These are phyloP conservation scores for Oxygymnocypris stewartii DNA, from an alignment of 2,113 vertebrate genomes.

Conservation along the genomic window DNA sequence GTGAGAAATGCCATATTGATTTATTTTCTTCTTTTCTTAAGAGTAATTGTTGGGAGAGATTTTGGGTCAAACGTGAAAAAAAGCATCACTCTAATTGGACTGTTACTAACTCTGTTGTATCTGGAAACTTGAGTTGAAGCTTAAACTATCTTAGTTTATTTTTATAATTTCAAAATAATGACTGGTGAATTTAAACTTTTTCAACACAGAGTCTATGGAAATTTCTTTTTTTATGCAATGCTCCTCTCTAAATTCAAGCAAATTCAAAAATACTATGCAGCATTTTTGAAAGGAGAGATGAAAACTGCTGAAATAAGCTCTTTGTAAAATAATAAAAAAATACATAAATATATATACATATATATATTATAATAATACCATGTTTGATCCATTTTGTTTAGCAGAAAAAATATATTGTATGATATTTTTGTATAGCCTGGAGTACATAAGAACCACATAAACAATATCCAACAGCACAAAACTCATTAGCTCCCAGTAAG, in stretches of 20 bases:
- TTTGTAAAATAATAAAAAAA: not conserved
- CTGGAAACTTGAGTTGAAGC: not conserved
- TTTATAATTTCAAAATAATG: not conserved
- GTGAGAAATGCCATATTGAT: not conserved
- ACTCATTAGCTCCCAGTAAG: slow-evolving; percentile 1
- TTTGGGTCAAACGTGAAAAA: not conserved
- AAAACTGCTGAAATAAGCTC: not conserved
- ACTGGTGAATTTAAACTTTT: not conserved
- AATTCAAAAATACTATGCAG: not conserved
- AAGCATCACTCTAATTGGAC: not conserved
- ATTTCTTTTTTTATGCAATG: not conserved
- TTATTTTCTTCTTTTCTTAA: not conserved
- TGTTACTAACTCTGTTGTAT: not conserved
- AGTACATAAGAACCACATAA: not conserved
- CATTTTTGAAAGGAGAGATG: not conserved
- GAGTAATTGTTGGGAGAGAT: not conserved
- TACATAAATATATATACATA: no score
- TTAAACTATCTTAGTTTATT: not conserved
- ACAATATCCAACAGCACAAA: slow-evolving; percentile 9
- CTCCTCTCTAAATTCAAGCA: not conserved
- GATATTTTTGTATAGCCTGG: not conserved
- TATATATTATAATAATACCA: no score
- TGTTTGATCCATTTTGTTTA: not conserved
- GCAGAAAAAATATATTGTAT: not conserved
- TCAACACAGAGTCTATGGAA: not conserved